These are phyloP conservation scores for Meganola albula DNA, from an alignment of 2,888 invertebrate genomes.

Conservation along the genomic window DNA sequence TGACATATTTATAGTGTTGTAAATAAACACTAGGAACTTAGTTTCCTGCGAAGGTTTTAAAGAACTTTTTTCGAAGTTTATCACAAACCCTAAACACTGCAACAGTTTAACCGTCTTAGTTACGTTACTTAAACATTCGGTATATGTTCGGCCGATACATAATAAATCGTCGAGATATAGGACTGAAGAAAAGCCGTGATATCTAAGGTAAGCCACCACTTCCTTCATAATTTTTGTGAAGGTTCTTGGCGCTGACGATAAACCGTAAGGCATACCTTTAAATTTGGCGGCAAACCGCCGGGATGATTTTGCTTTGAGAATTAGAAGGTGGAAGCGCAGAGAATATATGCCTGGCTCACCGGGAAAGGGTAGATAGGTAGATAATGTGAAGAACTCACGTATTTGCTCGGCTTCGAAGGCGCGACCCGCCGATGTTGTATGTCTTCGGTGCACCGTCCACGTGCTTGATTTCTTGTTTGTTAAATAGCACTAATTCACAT, in stretches of 20 bases:
- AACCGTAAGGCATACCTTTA: conserved; percentile 1
- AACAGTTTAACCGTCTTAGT: conserved; percentile 1
- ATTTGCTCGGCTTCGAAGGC: too few species aligned
- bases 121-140: conserved; percentile 4
- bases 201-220: not conserved
- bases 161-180: conserved; percentile 3
- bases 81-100: conserved; percentile 3
- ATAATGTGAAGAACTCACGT: too few species aligned
- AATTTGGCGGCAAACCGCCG: too few species aligned
- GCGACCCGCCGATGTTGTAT: too few species aligned
- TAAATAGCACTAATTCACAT: too few species aligned
- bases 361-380: too few species aligned
- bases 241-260: not conserved
- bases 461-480: too few species aligned
- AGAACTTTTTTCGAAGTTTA: conserved; percentile 7
- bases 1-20: conserved; percentile 3
- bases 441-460: too few species aligned
- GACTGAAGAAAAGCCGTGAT: conserved; percentile 1
- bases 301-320: too few species aligned
- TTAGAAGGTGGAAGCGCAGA: too few species aligned
- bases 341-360: too few species aligned
- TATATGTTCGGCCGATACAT: not conserved
- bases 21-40: conserved; percentile 7
- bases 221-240: conserved; percentile 1
- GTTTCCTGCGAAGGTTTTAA: conserved; percentile 1